Evolutionary conservation across 2,113 vertebrate genomes (phyloP).

Genomic region (Otolemur garnettii): DNA sequence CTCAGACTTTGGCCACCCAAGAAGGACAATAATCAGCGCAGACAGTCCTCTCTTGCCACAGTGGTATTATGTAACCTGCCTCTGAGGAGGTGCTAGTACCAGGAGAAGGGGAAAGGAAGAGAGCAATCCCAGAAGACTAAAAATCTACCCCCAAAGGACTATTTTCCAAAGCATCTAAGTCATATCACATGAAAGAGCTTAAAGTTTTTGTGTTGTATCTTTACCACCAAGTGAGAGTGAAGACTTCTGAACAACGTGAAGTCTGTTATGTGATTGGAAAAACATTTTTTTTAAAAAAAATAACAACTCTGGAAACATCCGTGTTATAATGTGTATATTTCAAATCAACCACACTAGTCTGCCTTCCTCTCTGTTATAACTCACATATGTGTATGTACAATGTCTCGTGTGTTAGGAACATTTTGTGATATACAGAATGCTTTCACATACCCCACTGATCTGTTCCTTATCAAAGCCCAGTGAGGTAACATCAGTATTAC

Average conservation of each 20-base stretch:
- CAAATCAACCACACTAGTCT: neutral
- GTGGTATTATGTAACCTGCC: neutral
- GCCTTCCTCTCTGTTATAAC: constrained; percentile 13
- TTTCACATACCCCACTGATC: neutral
- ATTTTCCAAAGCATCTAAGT: neutral
- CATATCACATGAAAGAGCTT: neutral
- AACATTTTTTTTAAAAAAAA: neutral
- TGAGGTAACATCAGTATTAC: neutral
- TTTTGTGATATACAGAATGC: neutral
- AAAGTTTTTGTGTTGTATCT: neutral
- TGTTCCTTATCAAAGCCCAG: neutral
- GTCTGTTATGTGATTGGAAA: constrained; percentile 28
- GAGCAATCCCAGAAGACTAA: neutral
- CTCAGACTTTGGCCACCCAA: neutral
- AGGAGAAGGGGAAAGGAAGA: neutral
- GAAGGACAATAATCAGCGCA: neutral
- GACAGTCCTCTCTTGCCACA: neutral
- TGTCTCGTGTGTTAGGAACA: neutral
- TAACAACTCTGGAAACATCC: constrained; percentile 31
- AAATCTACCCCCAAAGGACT: neutral
- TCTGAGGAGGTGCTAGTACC: neutral
- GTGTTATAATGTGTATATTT: constrained; percentile 51
- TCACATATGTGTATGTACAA: neutral
- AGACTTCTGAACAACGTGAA: constrained; percentile 15
- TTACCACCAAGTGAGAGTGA: neutral